These are phyloP conservation scores for Genyomyrus donnyi DNA, from an alignment of 2,113 vertebrate genomes.

Conservation along the genomic window DNA sequence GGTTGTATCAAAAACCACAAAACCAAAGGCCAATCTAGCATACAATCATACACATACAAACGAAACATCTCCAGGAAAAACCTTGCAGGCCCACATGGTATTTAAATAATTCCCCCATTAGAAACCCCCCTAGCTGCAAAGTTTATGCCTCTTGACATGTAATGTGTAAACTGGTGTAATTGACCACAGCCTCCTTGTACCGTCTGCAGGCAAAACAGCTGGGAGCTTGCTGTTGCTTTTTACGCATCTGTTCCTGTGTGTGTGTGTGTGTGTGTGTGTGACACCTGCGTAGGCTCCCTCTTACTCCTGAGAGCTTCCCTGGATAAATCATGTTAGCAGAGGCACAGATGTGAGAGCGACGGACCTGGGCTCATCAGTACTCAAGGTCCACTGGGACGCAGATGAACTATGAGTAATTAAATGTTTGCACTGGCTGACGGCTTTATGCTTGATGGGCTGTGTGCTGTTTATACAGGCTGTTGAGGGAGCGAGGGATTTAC, in stretches of 20 bases:
- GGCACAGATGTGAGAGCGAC: neutral
- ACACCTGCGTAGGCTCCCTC: neutral
- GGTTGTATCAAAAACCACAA: neutral
- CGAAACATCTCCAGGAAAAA: neutral
- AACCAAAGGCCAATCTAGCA: neutral
- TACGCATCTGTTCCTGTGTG: neutral
- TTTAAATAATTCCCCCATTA: neutral
- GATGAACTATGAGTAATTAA: constrained; percentile 7
- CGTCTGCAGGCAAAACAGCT: neutral
- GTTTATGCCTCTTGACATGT: neutral
- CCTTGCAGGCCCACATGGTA: neutral
- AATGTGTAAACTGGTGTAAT: neutral
- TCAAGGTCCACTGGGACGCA: neutral
- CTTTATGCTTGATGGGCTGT: neutral
- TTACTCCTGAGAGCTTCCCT: neutral
- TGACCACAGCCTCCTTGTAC: neutral
- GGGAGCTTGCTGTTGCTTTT: neutral
- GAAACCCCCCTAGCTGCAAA: neutral
- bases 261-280: neutral
- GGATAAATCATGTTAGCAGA: neutral
- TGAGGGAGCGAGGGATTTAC: neutral
- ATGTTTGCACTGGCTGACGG: neutral
- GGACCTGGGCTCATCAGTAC: neutral
- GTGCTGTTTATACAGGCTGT: neutral
- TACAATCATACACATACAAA: neutral